Evolutionary conservation across 2,113 vertebrate genomes (phyloP), one percentile per base, ranked within the genome.

Genomic region (Periophthalmodon schlosseri): DNA sequence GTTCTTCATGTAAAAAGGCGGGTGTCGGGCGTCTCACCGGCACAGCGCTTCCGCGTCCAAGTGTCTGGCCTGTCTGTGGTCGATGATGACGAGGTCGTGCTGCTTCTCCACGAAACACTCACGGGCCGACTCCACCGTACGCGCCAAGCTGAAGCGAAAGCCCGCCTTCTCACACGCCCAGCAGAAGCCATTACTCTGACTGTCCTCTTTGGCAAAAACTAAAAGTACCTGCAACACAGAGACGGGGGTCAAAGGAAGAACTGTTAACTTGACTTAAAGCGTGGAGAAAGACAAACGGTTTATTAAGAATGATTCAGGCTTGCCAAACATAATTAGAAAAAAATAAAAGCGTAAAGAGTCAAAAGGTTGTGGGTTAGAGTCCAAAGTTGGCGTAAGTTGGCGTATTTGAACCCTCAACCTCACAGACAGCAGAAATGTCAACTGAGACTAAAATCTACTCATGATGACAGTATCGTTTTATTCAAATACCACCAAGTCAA

Each of bases 171-270:
- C 97, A 86, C 97, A 99, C 0, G 96, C 98, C 95, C 94, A 96
- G 78, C 92, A 95, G 95, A 99, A 99, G 85, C 95, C 96, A 16
- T 88, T 94, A 81, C 96, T 97, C 94, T 99, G 98, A 91, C 93
- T 96, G 76, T 99, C 98, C 74, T 98, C 96, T 95, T 96, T 97
- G 93, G 96, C 94, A 96, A 99, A 99, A 93, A 98, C 98, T 94
- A 99, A 93, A 93, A 99, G 97, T 95, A 99, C 98, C 97, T 99
- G 79, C 66, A 85, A 67, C 68, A 65, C 81, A 63, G 16, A 84
- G 11, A 85, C 0, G 33, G 15, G 16, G 8, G 60, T 34, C 34
- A 14, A 28, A 7, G 14, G 39, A 44, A 24, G 12, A 5, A 44
- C 39, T 44, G 9, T 44, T 44, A 44, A 44, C 39, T 28, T 28